These are phyloP conservation scores for Bostrychus sinensis DNA, from an alignment of 2,113 vertebrate species.

Conservation along the genomic window DNA sequence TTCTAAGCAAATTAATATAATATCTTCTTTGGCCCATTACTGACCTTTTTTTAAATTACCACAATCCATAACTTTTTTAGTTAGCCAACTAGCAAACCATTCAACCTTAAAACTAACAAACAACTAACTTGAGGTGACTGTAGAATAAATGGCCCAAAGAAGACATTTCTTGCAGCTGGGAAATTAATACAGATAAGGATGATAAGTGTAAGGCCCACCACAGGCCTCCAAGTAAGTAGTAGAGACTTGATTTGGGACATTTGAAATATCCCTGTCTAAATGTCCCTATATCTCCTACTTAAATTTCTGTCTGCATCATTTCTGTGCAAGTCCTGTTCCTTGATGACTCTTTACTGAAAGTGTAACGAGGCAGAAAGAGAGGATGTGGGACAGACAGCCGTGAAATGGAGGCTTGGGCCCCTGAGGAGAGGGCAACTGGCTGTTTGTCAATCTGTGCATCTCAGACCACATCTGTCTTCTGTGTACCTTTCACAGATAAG, in stretches of 20 bases:
- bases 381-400: conserved; percentile 74
- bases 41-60: too few species aligned
- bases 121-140: too few species aligned
- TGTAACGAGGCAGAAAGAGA: conserved; percentile 80
- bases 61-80: too few species aligned
- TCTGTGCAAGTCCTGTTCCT: conserved; percentile 25
- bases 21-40: too few species aligned
- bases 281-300: background rate
- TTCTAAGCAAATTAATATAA: too few species aligned
- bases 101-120: too few species aligned
- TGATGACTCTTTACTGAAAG: conserved; percentile 57
- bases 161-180: background rate
- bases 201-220: too few species aligned
- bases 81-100: too few species aligned
- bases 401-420: conserved; percentile 80
- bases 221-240: too few species aligned
- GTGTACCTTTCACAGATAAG: conserved; percentile 5
- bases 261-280: too few species aligned
- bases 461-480: conserved; percentile 18
- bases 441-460: conserved; percentile 1
- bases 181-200: conserved; percentile 5
- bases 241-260: too few species aligned
- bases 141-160: too few species aligned
- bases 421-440: conserved; percentile 25
- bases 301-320: conserved; percentile 7